Base-by-base conservation (phyloP, 2,113 vertebrate species). In the Archocentrus centrarchus region DNA sequence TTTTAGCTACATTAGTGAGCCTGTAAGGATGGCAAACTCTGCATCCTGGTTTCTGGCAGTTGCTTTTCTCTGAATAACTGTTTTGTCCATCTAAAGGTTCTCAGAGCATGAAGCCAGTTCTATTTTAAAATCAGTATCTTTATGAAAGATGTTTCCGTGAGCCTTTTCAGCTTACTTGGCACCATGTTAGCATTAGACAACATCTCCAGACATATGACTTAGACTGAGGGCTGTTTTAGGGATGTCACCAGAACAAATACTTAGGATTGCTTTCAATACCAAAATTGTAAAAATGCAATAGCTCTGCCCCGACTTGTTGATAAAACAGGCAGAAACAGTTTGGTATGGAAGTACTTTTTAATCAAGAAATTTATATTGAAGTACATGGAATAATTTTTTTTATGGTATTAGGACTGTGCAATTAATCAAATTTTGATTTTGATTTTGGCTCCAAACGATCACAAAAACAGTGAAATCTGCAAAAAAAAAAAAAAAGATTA, bases 1-100 rank as follows among this genome's bases (percentile, higher is more conserved):
- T 73, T 73, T 53, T n/a, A 59, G 14, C 58, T 77, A 59, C 50
- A 30, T 44, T 60, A 53, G 24, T 5, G 6, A 15, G 44, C 22
- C 64, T 24, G 8, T n/a, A 35, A 35, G 44, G 44, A 63, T 79
- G 20, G 11, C 44, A 55, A 32, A 70, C 24, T 53, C 44, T 73
- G 17, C 47, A 73, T 7, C 24, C 66, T 73, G 47, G 24, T 53
- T 73, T 53, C 47, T 73, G 66, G 66, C 47, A 73, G 47, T 44
- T 32, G 44, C 66, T 73, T 53, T 73, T 73, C 44, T 32, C 66
- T 47, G 32, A 53, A 73, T 53, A 73, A 53, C 66, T 32, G 20
- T 70, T 70, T 70, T 70, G 66, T 70, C 44, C 24, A 70, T 70
- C 44, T 70, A 17, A 70, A 53, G 24, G 66, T 53, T 53, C 44